These are phyloP conservation scores for Pristionchus mayeri DNA, from an alignment of 2,888 invertebrate species.

Conservation along the genomic window DNA sequence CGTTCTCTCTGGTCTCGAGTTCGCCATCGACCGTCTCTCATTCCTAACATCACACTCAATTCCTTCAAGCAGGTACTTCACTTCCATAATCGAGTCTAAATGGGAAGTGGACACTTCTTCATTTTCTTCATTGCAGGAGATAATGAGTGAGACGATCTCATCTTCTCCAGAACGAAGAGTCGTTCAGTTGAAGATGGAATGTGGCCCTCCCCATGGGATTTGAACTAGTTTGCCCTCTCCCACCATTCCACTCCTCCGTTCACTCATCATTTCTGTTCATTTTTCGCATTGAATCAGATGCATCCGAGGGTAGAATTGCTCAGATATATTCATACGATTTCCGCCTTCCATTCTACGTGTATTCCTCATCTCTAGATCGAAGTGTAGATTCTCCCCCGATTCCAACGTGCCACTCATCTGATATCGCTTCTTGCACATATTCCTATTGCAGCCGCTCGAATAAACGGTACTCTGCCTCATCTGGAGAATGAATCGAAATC, in stretches of 20 bases:
- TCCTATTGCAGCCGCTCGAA: not conserved
- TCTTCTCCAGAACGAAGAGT: not conserved
- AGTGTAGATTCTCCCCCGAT: not conserved
- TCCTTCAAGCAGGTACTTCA: not conserved
- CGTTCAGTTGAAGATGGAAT: not conserved
- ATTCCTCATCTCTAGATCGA: constrained; percentile 17
- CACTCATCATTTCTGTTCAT: not conserved
- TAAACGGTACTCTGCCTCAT: not conserved
- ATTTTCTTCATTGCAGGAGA: not conserved
- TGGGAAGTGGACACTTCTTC: not conserved
- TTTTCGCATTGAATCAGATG: not conserved
- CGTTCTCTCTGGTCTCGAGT: not conserved
- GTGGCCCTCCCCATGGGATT: not conserved
- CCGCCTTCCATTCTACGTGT: not conserved
- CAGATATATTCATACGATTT: not conserved
- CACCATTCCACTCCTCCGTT: not conserved
- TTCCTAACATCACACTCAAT: constrained; percentile 19
- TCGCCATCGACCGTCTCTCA: not conserved
- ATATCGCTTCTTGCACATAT: not conserved
- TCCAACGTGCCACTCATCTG: not conserved
- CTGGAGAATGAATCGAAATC: not conserved
- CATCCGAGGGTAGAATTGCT: not conserved
- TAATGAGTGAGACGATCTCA: not conserved
- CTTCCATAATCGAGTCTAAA: not conserved
- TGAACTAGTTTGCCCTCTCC: not conserved